Conservation (phyloP, 2,113 vertebrate genomes). For the Hypocryptadius cinnamomeus region DNA sequence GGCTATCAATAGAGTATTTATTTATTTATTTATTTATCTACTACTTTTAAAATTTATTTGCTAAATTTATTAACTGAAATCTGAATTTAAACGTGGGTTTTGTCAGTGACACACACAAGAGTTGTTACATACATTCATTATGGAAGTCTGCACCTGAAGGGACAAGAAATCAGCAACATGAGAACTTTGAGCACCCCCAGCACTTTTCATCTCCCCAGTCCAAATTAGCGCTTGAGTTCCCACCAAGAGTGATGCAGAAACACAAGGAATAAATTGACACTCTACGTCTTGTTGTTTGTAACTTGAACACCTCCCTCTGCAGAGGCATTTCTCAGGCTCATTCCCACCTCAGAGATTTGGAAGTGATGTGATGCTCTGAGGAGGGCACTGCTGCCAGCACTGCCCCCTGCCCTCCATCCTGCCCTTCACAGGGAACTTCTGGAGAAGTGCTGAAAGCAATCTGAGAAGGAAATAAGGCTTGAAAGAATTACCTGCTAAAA, state of each 20-base stretch:
- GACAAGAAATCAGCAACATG: background rate
- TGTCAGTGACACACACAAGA: background rate
- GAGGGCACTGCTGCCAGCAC: background rate
- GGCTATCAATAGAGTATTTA: background rate
- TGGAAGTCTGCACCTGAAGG: background rate
- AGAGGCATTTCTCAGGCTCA: background rate
- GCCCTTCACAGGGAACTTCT: background rate
- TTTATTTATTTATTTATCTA: background rate
- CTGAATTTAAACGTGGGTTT: background rate
- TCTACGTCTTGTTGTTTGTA: background rate
- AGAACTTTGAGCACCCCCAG: background rate
- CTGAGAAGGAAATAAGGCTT: background rate
- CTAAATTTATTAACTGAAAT: background rate
- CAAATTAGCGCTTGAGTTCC: background rate
- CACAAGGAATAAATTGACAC: background rate
- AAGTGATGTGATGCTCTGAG: background rate
- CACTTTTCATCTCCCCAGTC: background rate
- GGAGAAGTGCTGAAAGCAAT: background rate
- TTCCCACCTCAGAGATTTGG: background rate
- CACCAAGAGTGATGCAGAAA: background rate
- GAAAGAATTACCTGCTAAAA: background rate
- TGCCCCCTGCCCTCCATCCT: background rate
- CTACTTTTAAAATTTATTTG: background rate
- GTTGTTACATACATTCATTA: background rate
- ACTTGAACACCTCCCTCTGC: background rate